These are phyloP conservation scores for Brienomyrus longianalis DNA, from an alignment of 2,113 vertebrate species.

Conservation along the genomic window DNA sequence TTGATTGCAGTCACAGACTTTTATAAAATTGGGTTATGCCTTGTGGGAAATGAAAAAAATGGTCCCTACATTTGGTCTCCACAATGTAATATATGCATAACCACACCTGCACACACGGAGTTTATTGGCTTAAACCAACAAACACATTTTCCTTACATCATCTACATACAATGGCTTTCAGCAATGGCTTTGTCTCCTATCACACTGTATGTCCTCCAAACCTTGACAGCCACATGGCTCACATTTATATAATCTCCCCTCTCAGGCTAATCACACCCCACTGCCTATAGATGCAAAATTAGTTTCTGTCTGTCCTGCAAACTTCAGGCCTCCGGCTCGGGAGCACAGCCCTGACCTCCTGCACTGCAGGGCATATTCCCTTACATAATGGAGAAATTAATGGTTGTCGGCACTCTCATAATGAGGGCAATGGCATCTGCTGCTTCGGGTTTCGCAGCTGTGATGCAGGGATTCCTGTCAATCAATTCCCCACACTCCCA, in stretches of 20 bases:
- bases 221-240: neutral
- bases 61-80: neutral
- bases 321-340: neutral
- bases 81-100: neutral
- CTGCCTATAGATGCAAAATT: neutral
- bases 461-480: neutral
- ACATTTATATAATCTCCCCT: neutral
- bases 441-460: conserved; percentile 18
- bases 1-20: neutral
- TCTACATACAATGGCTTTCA: neutral
- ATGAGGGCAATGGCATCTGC: conserved; percentile 7
- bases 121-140: neutral
- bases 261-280: neutral
- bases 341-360: neutral
- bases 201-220: neutral
- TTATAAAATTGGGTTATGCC: neutral
- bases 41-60: neutral
- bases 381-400: conserved; percentile 16
- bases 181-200: neutral
- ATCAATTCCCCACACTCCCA: neutral
- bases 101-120: neutral
- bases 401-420: neutral
- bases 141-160: neutral
- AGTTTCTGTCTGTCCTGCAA: neutral
- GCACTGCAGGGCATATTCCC: neutral